Base-by-base conservation (phyloP, 2,113 vertebrate genomes). In the Numenius arquata region DNA sequence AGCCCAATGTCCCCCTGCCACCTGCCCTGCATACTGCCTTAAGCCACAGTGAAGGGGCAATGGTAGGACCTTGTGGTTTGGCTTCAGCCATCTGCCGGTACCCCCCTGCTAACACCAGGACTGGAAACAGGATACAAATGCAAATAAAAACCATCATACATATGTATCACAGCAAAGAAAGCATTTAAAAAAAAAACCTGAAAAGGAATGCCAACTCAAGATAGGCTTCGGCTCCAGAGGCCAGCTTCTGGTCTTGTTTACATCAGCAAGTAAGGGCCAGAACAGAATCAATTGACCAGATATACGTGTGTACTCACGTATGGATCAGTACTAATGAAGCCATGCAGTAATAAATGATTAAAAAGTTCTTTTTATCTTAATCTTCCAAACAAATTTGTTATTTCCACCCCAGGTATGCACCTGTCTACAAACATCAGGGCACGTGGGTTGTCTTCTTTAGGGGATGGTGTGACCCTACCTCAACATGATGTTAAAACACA, bases 251-350 rank as follows among this genome's bases (percentile, higher is more conserved):
- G 10, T 84, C 72, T 45, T 65, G 47, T n/a, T 85, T 61, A 27
- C 0, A 0, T n/a, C 59, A 55, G 29, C 29, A 55, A 53, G 15
- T 53, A 53, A 55, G 29, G 29, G 53, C 8, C 53, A 55, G 53
- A 55, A 29, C 53, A 55, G 29, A 55, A 30, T 55, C 53, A 55
- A 2, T 0, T 63, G 58, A 66, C 19, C 38, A 68, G 65, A 62
- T 11, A 40, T 1, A 6, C 5, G 23, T 1, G 5, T 29, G 45
- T 45, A n/a, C n/a, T n/a, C n/a, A n/a, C n/a, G n/a, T n/a, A n/a
- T n/a, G n/a, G n/a, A n/a, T 78, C 43, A 53, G 25, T 25, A 40
- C 40, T 20, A 59, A 50, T 5, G 18, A 78, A 19, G 59, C 32
- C 50, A 67, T 3, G 7, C 9, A 84, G 45, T 19, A 71, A 86